These are phyloP conservation scores for Lepidostoma basale DNA, from an alignment of 1,140 invertebrate species.

Conservation along the genomic window DNA sequence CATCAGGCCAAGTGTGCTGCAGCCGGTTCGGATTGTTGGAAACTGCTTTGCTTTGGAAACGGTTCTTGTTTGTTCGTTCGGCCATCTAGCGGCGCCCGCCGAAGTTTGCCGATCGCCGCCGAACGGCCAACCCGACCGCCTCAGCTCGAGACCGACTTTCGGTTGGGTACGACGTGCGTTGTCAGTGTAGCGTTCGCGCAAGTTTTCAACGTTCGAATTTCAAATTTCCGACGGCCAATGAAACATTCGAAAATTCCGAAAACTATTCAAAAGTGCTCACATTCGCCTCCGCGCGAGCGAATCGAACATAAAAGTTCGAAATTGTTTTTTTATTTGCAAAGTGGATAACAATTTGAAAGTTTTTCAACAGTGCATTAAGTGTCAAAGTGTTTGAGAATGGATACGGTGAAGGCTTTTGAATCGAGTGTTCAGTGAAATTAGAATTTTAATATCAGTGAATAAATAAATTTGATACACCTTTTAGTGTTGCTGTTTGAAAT, in stretches of 20 bases:
- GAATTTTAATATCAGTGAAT: conserved; percentile 13
- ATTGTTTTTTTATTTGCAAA: conserved; percentile 3
- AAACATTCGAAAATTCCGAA: conserved; percentile 16
- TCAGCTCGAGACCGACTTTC: conserved; percentile 33
- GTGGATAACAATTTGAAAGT: conserved; percentile 20
- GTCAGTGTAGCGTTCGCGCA: conserved; percentile 26
- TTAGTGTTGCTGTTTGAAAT: background rate
- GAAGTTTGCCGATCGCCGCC: conserved; percentile 11
- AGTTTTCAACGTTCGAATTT: conserved; percentile 15
- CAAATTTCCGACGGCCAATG: conserved; percentile 12
- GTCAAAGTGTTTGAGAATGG: conserved; percentile 22
- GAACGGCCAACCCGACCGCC: background rate
- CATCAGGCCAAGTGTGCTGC: background rate
- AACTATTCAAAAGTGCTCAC: background rate
- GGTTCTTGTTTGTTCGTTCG: background rate
- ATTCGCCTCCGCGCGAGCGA: background rate
- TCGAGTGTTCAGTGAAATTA: conserved; percentile 13
- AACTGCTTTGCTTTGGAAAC: background rate
- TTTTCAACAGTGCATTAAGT: conserved; percentile 1
- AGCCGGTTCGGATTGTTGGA: background rate
- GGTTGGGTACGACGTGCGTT: conserved; percentile 30
- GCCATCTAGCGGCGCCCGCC: conserved; percentile 31
- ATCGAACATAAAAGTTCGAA: background rate
- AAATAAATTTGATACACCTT: background rate
- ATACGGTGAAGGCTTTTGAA: conserved; percentile 27